Evolutionary conservation across 2,113 vertebrate species (phyloP).

Genomic region (Oreochromis spilurus): DNA sequence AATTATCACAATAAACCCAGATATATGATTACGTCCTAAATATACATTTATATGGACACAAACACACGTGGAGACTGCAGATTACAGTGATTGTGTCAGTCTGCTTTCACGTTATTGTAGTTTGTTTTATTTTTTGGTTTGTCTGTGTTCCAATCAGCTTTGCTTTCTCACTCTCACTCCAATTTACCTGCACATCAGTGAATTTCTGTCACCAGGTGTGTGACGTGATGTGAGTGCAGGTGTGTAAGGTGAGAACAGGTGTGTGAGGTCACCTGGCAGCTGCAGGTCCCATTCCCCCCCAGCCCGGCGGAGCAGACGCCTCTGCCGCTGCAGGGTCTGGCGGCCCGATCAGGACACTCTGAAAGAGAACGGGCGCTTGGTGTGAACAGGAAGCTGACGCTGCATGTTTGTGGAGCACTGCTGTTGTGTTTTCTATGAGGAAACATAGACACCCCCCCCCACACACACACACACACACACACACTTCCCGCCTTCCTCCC

Average conservation of each 20-base stretch:
- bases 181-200: neutral
- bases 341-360: slow-evolving; percentile 83
- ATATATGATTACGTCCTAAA: neutral
- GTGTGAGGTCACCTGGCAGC: slow-evolving; percentile 75
- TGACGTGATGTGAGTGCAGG: neutral
- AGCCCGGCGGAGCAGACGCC: slow-evolving; percentile 82
- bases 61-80: neutral
- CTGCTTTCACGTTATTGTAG: neutral
- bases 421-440: neutral
- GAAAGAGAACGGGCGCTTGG: neutral
- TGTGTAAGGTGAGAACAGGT: neutral
- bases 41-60: neutral
- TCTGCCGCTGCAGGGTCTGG: slow-evolving; percentile 72
- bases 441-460: neutral
- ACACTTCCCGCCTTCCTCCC: neutral
- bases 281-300: slow-evolving; percentile 81
- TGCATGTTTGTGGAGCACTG: neutral
- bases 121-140: neutral
- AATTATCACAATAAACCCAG: neutral
- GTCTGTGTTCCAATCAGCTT: neutral
- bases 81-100: neutral
- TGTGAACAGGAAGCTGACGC: neutral
- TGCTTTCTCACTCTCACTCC: neutral
- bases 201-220: neutral
- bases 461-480: neutral